These are phyloP conservation scores for Mycetomoellerius zeteki DNA, from an alignment of 1,140 invertebrate genomes.

Conservation along the genomic window DNA sequence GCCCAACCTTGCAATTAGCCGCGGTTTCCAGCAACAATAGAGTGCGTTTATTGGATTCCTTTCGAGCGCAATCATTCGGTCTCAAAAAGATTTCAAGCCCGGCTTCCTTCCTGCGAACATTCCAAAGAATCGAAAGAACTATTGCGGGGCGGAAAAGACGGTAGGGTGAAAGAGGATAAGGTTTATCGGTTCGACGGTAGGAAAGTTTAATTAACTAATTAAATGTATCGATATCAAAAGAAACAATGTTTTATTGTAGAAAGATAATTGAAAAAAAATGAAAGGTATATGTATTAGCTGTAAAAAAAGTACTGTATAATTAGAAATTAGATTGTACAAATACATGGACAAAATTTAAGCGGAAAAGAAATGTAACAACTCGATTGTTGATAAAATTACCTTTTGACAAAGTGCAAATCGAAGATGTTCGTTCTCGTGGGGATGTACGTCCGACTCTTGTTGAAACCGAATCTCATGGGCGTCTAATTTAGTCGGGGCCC, in stretches of 20 bases:
- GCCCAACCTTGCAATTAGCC: conserved; percentile 72
- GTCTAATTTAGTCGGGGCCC: conserved; percentile 67
- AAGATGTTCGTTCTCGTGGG: neutral
- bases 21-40: conserved; percentile 64
- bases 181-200: conserved; percentile 26
- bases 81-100: conserved; percentile 70
- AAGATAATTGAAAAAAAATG: neutral
- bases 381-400: neutral
- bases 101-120: conserved; percentile 30
- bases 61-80: conserved; percentile 62
- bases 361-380: neutral
- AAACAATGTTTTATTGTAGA: neutral
- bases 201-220: conserved; percentile 55
- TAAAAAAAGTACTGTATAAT: neutral
- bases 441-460: neutral
- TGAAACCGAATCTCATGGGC: conserved; percentile 43
- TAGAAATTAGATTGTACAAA: neutral
- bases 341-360: neutral
- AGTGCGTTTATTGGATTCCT: conserved; percentile 77
- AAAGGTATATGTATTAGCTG: too few species aligned
- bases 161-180: neutral
- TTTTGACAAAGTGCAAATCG: neutral
- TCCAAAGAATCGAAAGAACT: conserved; percentile 50
- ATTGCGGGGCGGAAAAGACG: conserved; percentile 16
- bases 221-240: neutral